These are phyloP conservation scores for Rhorus exstirpatorius DNA, from an alignment of 2,888 invertebrate genomes.

Conservation along the genomic window DNA sequence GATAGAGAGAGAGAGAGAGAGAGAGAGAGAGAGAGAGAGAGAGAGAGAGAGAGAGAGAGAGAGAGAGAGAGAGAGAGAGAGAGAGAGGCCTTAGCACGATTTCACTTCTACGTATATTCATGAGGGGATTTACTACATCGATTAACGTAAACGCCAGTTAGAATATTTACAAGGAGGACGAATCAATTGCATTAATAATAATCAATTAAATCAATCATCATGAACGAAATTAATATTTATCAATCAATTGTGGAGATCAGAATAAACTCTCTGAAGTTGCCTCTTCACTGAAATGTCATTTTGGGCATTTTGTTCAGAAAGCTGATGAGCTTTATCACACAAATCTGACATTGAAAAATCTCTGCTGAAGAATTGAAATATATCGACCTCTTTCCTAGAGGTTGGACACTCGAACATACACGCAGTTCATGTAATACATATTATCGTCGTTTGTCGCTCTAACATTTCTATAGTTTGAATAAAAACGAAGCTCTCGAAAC, in stretches of 20 bases:
- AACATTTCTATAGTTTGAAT: background rate
- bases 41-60: too few relatives aligned
- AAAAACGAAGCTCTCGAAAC: conserved; percentile 32
- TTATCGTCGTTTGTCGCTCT: background rate
- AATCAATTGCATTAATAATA: too few relatives aligned
- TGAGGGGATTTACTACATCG: conserved; percentile 1
- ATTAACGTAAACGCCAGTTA: background rate
- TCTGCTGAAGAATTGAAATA: conserved; percentile 30
- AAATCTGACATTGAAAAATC: conserved; percentile 20
- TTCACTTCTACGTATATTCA: conserved; percentile 21
- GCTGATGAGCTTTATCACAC: conserved; percentile 14
- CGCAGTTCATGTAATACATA: background rate
- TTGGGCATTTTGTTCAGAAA: background rate
- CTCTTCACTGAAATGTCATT: too few relatives aligned
- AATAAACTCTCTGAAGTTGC: too few relatives aligned
- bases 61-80: too few relatives aligned
- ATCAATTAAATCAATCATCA: background rate
- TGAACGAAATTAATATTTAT: too few relatives aligned
- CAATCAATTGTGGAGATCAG: too few relatives aligned
- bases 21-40: too few relatives aligned
- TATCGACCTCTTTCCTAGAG: conserved; percentile 41
- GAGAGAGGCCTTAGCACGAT: background rate
- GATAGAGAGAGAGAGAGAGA: too few relatives aligned
- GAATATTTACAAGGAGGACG: too few relatives aligned
- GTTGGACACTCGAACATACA: conserved; percentile 25